These are phyloP conservation scores for Agrilus biguttatus DNA, from an alignment of 2,888 invertebrate species.

Conservation along the genomic window DNA sequence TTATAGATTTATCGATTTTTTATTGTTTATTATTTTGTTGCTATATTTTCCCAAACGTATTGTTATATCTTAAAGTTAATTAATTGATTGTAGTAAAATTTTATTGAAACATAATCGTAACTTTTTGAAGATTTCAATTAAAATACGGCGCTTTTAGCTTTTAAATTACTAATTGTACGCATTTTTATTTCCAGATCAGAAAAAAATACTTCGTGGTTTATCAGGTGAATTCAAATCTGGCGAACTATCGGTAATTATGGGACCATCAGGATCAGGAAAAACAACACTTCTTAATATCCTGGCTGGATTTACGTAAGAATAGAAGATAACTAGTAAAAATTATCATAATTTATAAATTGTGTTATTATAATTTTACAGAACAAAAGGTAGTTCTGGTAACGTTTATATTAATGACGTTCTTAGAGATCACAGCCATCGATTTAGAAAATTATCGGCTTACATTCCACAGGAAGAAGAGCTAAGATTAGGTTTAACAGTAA, in stretches of 20 bases:
- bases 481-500: slow-evolving; percentile 56
- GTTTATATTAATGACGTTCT: slow-evolving; percentile 31
- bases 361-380: slow-evolving; percentile 17
- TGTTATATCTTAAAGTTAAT: too few relatives aligned
- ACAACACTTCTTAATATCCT: slow-evolving; percentile 81
- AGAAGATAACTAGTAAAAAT: not conserved
- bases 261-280: slow-evolving; percentile 90
- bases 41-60: too few relatives aligned
- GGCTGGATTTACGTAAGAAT: slow-evolving; percentile 62
- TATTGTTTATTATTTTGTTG: too few relatives aligned
- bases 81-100: too few relatives aligned
- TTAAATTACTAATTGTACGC: not conserved
- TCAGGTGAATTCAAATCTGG: slow-evolving; percentile 70
- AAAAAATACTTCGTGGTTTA: slow-evolving; percentile 75
- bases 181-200: slow-evolving; percentile 44
- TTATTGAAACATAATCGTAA: too few relatives aligned
- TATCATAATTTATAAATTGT: not conserved
- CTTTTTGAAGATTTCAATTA: too few relatives aligned
- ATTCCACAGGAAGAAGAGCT: slow-evolving; percentile 69
- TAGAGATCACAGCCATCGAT: slow-evolving; percentile 62
- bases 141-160: not conserved
- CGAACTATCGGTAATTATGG: slow-evolving; percentile 88
- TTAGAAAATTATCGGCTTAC: slow-evolving; percentile 68
- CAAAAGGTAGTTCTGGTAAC: slow-evolving; percentile 24
- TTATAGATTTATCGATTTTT: too few relatives aligned